Evolutionary conservation across 2,888 invertebrate genomes (phyloP), one percentile per base, ranked within the genome.

Genomic region (Ormia ochracea): DNA sequence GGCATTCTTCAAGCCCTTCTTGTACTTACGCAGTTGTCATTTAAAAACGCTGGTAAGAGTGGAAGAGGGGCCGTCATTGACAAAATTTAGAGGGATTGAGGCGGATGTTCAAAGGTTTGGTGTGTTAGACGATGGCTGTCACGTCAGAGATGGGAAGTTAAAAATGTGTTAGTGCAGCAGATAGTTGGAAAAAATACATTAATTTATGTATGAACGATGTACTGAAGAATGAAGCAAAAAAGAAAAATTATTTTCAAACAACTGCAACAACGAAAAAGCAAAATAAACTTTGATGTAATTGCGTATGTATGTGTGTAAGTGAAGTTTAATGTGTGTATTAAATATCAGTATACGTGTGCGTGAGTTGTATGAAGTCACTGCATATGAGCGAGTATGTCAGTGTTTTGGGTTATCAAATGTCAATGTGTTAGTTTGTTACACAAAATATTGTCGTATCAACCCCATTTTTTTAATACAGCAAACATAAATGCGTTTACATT

Each of bases 401-500:
- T 43, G 33, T 61, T 70, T 72, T 72, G 72, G 59, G n/a, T 41
- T 61, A 52, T 17, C 17, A 17, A 7, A n/a, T 33, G 6, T 54
- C 14, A 5, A 14, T 54, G 33, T 54, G 50, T 69, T 45, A 31
- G 45, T 48, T 36, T 21, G 28, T 38, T 65, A 23, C 17, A 41
- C 50, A 54, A 58, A 58, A 48, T 63, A 14, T 58, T 72, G 66
- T 68, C 68, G 50, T 61, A 76, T 80, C 76, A 76, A 80, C 80
- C 80, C 80, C 68, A 54, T 61, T 72, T 76, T 61, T 41, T 43
- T 31, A 38, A 31, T 50, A 28, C 78, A 45, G 52, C 75, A 68
- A 76, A 81, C 74, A 74, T 68, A 78, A 80, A 80, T 81, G 82
- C 82, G 82, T 81, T 80, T 78, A 56, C 73, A 76, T 81, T 76